Percentiles rank a stretch among this genome's conserved stretches.
Evolutionary conservation across 2,888 invertebrate genomes (phyloP).

Genomic region (Listrodromus nycthemerus): DNA sequence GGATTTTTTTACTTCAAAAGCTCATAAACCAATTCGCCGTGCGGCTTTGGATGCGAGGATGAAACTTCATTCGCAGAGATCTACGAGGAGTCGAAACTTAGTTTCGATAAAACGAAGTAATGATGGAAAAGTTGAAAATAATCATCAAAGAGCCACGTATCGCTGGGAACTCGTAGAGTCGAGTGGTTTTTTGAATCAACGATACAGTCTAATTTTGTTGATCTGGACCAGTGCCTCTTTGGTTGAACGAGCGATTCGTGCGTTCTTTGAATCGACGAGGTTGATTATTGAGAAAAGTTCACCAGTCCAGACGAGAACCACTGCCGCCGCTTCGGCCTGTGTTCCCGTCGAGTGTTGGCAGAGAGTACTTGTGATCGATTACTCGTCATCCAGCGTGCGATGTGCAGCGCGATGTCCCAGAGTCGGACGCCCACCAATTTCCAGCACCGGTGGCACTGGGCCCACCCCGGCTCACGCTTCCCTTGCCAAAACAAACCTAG

Average conservation of each 20-base stretch:
- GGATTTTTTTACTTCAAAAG: not conserved
- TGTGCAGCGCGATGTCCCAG: constrained; percentile 75
- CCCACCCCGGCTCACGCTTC: constrained; percentile 47
- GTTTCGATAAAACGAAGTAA: not conserved
- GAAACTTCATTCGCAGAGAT: not conserved
- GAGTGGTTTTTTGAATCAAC: not conserved
- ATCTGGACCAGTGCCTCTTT: not conserved
- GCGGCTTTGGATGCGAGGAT: not conserved
- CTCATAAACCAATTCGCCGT: not conserved
- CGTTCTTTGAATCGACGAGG: not conserved
- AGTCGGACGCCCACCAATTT: constrained; percentile 76
- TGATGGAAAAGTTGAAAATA: not conserved
- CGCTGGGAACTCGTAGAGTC: not conserved
- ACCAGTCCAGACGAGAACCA: constrained; percentile 53
- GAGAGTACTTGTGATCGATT: constrained; percentile 83
- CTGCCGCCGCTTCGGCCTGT: constrained; percentile 52
- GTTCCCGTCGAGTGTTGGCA: constrained; percentile 77
- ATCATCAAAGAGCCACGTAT: no score
- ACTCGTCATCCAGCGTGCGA: constrained; percentile 79
- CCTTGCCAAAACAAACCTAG: constrained; percentile 78
- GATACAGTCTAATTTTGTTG: not conserved
- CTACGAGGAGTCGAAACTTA: not conserved
- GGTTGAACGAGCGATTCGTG: not conserved
- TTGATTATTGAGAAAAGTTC: not conserved
- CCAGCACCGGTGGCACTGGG: constrained; percentile 9